Percentiles rank a stretch among this genome's conserved stretches.
phyloP scores from a whole-genome alignment of 2,888 invertebrate genomes.

The Pollenia griseotomentosa region DNA sequence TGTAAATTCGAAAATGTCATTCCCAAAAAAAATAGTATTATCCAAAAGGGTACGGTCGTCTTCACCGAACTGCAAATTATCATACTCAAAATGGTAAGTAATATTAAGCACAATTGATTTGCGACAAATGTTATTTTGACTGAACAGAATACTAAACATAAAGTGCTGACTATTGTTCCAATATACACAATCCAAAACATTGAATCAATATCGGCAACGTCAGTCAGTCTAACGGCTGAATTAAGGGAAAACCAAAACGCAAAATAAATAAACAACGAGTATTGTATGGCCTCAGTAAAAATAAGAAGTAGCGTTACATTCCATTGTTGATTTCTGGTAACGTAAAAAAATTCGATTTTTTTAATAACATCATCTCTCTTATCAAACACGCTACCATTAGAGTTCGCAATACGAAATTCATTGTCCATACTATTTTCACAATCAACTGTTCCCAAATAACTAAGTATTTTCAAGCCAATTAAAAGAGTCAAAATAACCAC shows the following conservation, averaged over 20 bases:
- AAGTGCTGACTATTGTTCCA: conserved; percentile 76
- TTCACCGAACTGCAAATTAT: conserved; percentile 77
- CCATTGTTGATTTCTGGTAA: conserved; percentile 82
- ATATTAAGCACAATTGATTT: conserved; percentile 76
- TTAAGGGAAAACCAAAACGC: conserved; percentile 82
- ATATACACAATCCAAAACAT: conserved; percentile 81
- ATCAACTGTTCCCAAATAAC: conserved; percentile 80
- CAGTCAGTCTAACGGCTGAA: conserved; percentile 77
- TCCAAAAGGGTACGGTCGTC: conserved; percentile 79
- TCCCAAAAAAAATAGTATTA: conserved; percentile 80
- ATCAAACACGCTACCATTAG: conserved; percentile 81
- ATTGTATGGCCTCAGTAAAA: conserved; percentile 80
- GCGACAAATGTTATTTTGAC: conserved; percentile 80
- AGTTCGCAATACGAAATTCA: conserved; percentile 80
- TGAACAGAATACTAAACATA: conserved; percentile 77
- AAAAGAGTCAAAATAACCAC: conserved; percentile 76
- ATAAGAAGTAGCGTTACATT: conserved; percentile 79
- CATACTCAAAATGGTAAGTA: conserved; percentile 78
- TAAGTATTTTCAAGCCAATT: conserved; percentile 78
- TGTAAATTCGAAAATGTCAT: conserved; percentile 79
- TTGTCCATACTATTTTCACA: conserved; percentile 80
- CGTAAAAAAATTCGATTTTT: conserved; percentile 81
- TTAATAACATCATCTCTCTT: conserved; percentile 79
- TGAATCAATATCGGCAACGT: conserved; percentile 76
- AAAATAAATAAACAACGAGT: conserved; percentile 80